Conservation (phyloP, 2,113 vertebrate species). For the Melierax canorus region DNA sequence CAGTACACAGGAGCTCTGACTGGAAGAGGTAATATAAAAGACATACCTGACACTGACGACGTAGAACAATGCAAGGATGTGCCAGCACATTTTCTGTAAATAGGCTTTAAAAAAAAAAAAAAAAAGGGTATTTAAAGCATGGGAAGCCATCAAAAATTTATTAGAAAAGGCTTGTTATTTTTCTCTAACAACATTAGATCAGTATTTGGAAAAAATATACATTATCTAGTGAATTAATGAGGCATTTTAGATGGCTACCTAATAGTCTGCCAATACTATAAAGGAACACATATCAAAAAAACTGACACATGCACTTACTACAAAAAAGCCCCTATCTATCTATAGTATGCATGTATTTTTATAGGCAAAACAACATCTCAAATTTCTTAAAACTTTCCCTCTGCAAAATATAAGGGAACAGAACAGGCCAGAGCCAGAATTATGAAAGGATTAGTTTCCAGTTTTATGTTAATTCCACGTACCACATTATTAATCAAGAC, state of each 20-base stretch:
- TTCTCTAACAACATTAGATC: neutral
- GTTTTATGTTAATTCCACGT: neutral
- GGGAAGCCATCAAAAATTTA: neutral
- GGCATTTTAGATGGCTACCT: neutral
- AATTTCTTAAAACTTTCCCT: neutral
- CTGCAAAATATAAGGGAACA: neutral
- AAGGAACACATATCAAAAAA: neutral
- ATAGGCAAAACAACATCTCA: neutral
- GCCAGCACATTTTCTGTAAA: slow-evolving; percentile 98
- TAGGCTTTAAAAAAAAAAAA: slow-evolving; percentile 76
- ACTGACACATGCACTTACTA: neutral
- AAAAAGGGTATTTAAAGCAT: neutral
- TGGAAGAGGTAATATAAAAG: neutral
- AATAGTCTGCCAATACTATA: neutral
- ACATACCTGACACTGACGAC: slow-evolving; percentile 93
- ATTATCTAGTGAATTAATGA: neutral
- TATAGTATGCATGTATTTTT: neutral
- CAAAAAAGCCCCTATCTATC: neutral
- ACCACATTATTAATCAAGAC: neutral
- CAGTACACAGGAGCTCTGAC: neutral
- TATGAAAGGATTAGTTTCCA: neutral
- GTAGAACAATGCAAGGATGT: slow-evolving; percentile 94
- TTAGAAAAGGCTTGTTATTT: neutral
- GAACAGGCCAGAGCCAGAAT: neutral
- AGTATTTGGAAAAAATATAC: neutral